Conservation (phyloP, 2,888 invertebrate genomes). For the Nudaria mundana region DNA sequence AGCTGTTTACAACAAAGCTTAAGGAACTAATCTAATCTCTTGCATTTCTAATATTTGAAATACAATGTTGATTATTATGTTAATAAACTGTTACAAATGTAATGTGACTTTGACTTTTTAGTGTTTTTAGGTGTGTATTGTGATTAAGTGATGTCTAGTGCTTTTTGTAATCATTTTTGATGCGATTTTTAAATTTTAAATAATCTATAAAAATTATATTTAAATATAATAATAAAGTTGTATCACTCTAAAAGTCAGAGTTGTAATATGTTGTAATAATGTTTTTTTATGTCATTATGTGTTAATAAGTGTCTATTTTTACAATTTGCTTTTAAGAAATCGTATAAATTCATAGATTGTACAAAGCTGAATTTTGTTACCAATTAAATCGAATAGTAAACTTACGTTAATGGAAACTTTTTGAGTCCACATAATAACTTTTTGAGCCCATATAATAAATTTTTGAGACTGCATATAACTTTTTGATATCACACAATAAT, state of each 20-base stretch:
- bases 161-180: too few species aligned
- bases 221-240: too few species aligned
- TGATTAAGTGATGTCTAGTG: too few species aligned
- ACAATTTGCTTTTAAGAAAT: not conserved
- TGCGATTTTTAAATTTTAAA: too few species aligned
- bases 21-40: not conserved
- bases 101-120: conserved; percentile 1
- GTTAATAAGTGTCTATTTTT: not conserved
- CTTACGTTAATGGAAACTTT: not conserved
- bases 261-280: not conserved
- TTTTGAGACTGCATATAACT: too few species aligned
- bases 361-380: not conserved
- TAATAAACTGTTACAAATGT: not conserved
- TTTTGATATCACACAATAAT: too few species aligned
- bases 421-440: not conserved
- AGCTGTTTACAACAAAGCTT: conserved; percentile 13
- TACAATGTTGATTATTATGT: conserved; percentile 5
- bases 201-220: too few species aligned
- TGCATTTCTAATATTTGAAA: conserved; percentile 2
- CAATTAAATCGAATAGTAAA: not conserved
- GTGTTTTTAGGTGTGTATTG: too few species aligned
- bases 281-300: not conserved
- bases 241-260: not conserved
- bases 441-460: not conserved
- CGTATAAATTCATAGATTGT: not conserved